Evolutionary conservation across 2,113 vertebrate species (phyloP).

Genomic region (Solea solea): DNA sequence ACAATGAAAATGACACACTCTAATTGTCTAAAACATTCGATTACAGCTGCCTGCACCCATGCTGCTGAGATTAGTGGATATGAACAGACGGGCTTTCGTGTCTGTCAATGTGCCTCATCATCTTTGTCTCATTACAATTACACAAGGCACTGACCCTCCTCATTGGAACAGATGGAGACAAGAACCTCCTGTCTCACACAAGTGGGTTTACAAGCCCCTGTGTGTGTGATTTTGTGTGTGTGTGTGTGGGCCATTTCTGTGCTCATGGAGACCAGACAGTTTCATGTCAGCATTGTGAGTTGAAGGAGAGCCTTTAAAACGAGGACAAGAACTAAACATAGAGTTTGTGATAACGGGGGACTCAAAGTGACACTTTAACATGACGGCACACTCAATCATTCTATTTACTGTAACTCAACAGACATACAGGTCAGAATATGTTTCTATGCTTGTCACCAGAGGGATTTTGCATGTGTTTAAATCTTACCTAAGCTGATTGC

Average conservation of each 20-base stretch:
- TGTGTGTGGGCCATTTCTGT: background rate
- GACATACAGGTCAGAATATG: background rate
- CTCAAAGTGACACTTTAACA: too few species aligned
- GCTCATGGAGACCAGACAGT: background rate
- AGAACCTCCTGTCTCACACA: slow-evolving; percentile 12
- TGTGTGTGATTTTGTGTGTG: background rate
- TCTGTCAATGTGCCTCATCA: slow-evolving; percentile 25
- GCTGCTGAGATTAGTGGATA: slow-evolving; percentile 13
- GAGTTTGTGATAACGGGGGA: background rate
- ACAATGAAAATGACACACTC: background rate
- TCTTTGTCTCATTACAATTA: slow-evolving; percentile 37
- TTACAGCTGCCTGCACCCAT: background rate
- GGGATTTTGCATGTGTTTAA: background rate
- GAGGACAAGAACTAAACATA: background rate
- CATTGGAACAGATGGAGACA: slow-evolving; percentile 42
- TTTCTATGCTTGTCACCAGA: too few species aligned
- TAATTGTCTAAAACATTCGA: background rate
- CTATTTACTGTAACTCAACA: background rate
- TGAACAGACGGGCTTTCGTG: slow-evolving; percentile 8
- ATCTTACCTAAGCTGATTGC: background rate
- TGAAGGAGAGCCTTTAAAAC: background rate
- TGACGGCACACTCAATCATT: background rate
- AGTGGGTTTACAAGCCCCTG: slow-evolving; percentile 4
- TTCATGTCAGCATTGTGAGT: background rate
- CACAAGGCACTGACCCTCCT: slow-evolving; percentile 30